Evolutionary conservation across 2,113 vertebrate species (phyloP).

Genomic region (Cyprinodon brontotheroides): DNA sequence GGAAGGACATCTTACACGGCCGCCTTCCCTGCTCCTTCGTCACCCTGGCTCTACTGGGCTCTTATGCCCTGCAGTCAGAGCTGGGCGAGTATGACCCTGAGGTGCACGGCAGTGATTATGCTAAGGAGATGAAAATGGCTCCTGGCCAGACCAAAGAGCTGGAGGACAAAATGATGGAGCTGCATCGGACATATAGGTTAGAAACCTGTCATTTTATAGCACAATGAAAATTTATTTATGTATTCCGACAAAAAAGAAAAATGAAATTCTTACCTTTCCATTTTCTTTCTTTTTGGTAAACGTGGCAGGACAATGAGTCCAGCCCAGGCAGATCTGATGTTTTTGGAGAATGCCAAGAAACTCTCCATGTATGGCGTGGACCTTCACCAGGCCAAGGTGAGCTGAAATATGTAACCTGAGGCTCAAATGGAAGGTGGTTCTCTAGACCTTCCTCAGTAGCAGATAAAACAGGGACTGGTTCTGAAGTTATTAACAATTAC

Average conservation of each 20-base stretch:
- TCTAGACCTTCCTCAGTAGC: no score
- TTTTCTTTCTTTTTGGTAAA: not conserved
- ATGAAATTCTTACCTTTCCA: not conserved
- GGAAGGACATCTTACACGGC: constrained; percentile 90
- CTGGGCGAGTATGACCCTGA: constrained; percentile 94
- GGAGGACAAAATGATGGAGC: constrained; percentile 94
- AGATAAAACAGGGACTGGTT: no score
- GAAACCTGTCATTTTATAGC: not conserved
- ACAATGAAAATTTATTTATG: not conserved
- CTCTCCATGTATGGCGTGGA: constrained; percentile 98
- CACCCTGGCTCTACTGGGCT: constrained; percentile 92
- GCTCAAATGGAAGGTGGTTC: no score
- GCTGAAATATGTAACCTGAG: not conserved
- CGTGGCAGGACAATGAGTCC: constrained; percentile 91
- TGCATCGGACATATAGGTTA: constrained; percentile 94
- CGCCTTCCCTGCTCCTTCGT: constrained; percentile 96
- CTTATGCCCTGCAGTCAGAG: constrained; percentile 95
- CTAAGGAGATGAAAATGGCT: constrained; percentile 89
- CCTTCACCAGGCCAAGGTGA: constrained; percentile 96
- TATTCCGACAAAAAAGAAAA: no score
- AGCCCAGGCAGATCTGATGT: constrained; percentile 96
- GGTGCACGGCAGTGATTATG: constrained; percentile 85
- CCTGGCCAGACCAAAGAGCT: constrained; percentile 95
- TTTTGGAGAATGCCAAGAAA: constrained; percentile 98
- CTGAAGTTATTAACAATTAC: no score